These are phyloP conservation scores for Phaethornis superciliosus DNA, from an alignment of 2,113 vertebrate species.

Conservation along the genomic window DNA sequence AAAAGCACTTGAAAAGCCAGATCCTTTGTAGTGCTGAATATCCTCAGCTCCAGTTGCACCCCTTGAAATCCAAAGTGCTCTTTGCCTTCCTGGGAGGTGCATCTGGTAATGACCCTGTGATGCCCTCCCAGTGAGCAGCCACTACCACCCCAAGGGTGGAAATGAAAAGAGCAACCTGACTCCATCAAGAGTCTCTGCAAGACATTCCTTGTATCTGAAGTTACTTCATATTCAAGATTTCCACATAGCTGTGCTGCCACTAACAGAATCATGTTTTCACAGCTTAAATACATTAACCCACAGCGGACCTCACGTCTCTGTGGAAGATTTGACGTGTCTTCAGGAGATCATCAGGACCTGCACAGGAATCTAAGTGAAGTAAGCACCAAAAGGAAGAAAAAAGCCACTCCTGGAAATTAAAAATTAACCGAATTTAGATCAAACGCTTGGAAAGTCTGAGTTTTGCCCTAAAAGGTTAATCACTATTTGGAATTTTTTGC, in stretches of 20 bases:
- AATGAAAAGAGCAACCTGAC: slow-evolving; percentile 42
- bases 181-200: not conserved
- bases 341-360: not conserved
- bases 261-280: slow-evolving; percentile 49
- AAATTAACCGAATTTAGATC: slow-evolving; percentile 56
- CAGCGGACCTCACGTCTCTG: not conserved
- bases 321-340: not conserved
- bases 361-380: not conserved
- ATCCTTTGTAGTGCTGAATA: not conserved
- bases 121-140: not conserved
- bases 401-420: slow-evolving; percentile 37
- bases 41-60: not conserved
- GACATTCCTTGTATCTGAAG: slow-evolving; percentile 6
- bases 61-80: not conserved
- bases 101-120: not conserved
- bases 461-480: slow-evolving; percentile 36
- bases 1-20: not conserved
- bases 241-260: not conserved
- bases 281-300: slow-evolving; percentile 39
- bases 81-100: not conserved
- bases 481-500: not conserved
- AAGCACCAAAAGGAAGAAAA: not conserved
- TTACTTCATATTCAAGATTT: slow-evolving; percentile 37
- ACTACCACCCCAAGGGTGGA: not conserved
- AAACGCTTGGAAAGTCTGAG: slow-evolving; percentile 1